Percentiles rank a stretch among this genome's conserved stretches.
Conservation (phyloP, 2,113 vertebrate species). For the Cyrtonyx montezumae region DNA sequence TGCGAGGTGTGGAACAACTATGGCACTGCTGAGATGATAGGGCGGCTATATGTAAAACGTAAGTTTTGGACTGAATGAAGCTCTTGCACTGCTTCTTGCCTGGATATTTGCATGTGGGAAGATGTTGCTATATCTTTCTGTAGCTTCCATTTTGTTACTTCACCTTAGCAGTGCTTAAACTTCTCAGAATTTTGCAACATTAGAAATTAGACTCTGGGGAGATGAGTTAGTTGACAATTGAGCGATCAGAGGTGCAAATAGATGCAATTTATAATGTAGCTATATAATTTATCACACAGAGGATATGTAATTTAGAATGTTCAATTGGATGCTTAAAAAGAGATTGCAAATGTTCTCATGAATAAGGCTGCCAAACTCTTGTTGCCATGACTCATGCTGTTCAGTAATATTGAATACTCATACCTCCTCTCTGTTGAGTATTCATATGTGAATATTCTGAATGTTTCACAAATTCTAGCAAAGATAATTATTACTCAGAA, state of each 20-base stretch:
- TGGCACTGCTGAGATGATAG: conserved; percentile 93
- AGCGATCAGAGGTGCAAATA: conserved; percentile 43
- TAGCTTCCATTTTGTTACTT: background rate
- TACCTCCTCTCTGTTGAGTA: conserved; percentile 3
- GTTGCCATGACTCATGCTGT: conserved; percentile 41
- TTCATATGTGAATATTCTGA: conserved; percentile 60
- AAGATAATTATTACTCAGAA: conserved; percentile 59
- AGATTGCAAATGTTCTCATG: conserved; percentile 65
- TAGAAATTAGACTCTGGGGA: background rate
- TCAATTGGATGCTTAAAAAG: conserved; percentile 44
- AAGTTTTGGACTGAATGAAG: conserved; percentile 66
- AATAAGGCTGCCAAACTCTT: conserved; percentile 64
- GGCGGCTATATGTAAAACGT: conserved; percentile 93
- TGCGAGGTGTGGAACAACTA: conserved; percentile 99
- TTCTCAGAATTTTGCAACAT: background rate
- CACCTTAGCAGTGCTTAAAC: background rate
- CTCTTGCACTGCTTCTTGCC: background rate
- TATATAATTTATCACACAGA: conserved; percentile 44
- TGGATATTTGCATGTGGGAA: background rate
- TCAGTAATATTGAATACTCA: conserved; percentile 44
- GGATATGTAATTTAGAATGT: conserved; percentile 39
- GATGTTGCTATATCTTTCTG: background rate
- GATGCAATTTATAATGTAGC: conserved; percentile 29
- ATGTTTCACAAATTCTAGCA: conserved; percentile 54
- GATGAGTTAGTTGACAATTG: conserved; percentile 12